Conservation (phyloP, 2,113 vertebrate species). For the Halichoeres trimaculatus region DNA sequence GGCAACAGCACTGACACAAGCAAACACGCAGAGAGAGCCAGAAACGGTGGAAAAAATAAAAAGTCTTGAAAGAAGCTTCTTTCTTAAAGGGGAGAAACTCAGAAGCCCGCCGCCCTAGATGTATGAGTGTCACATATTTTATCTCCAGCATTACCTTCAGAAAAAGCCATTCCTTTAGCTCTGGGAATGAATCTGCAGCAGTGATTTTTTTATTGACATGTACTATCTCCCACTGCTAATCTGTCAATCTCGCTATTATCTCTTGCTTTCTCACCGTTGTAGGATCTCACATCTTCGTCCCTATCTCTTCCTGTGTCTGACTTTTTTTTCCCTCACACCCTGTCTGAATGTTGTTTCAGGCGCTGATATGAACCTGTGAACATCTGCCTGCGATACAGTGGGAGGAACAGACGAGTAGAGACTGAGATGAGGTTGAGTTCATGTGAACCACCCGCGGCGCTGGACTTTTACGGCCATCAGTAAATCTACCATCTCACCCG, state of each 20-base stretch:
- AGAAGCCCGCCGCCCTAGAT: slow-evolving; percentile 6
- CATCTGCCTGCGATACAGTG: slow-evolving; percentile 76
- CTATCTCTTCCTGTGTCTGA: slow-evolving; percentile 55
- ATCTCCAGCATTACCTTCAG: slow-evolving; percentile 14
- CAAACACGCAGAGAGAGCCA: slow-evolving; percentile 37
- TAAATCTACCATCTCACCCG: slow-evolving; percentile 74
- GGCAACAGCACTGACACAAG: slow-evolving; percentile 40
- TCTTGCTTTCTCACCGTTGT: slow-evolving; percentile 48
- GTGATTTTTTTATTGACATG: slow-evolving; percentile 50
- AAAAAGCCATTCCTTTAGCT: slow-evolving; percentile 18
- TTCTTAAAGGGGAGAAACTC: slow-evolving; percentile 12
- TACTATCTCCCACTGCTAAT: slow-evolving; percentile 63
- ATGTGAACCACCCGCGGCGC: slow-evolving; percentile 73
- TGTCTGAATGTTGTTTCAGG: slow-evolving; percentile 55
- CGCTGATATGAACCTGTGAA: slow-evolving; percentile 75
- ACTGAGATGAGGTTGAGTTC: slow-evolving; percentile 77
- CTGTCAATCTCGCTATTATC: slow-evolving; percentile 69
- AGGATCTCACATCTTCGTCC: slow-evolving; percentile 53
- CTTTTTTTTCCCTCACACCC: slow-evolving; percentile 52
- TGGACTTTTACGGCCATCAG: slow-evolving; percentile 76
- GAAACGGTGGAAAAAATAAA: slow-evolving; percentile 14
- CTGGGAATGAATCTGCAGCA: slow-evolving; percentile 24
- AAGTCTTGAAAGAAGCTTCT: not conserved
- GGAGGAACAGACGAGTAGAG: slow-evolving; percentile 59
- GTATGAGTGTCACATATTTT: slow-evolving; percentile 29